Conservation (phyloP, 2,888 invertebrate genomes). For the Strigamia crassipes region DNA sequence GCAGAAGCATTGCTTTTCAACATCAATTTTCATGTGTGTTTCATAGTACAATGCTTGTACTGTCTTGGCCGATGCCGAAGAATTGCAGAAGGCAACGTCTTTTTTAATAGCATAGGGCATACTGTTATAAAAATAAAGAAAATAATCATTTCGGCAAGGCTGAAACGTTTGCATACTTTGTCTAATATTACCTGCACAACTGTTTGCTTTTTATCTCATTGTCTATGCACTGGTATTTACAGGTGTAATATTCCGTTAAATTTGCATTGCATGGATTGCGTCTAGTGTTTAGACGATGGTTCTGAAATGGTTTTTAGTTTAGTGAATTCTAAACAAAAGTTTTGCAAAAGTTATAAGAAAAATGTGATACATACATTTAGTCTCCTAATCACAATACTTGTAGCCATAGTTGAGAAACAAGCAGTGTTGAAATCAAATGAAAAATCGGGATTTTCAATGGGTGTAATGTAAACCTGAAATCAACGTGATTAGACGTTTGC, state of each 20-base stretch:
- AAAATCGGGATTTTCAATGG: no score
- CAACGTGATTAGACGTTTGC: no score
- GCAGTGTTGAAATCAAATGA: not conserved
- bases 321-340: not conserved
- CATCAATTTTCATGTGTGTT: not conserved
- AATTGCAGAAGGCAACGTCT: not conserved
- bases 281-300: not conserved
- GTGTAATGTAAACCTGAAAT: no score
- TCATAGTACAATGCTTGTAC: not conserved
- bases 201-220: not conserved
- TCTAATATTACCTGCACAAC: no score
- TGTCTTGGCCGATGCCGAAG: not conserved
- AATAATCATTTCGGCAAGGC: no score
- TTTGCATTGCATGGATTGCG: not conserved
- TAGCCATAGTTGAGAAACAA: not conserved
- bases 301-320: not conserved
- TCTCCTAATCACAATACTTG: not conserved
- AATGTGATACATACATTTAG: no score
- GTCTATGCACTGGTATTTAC: not conserved
- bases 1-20: no score
- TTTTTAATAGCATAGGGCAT: not conserved
- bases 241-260: not conserved
- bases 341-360: not conserved
- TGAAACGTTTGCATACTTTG: no score
- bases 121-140: no score